Evolutionary conservation across 2,797 vertebrate species (phyloP).

Genomic region (Periophthalmus magnuspinnatus): DNA sequence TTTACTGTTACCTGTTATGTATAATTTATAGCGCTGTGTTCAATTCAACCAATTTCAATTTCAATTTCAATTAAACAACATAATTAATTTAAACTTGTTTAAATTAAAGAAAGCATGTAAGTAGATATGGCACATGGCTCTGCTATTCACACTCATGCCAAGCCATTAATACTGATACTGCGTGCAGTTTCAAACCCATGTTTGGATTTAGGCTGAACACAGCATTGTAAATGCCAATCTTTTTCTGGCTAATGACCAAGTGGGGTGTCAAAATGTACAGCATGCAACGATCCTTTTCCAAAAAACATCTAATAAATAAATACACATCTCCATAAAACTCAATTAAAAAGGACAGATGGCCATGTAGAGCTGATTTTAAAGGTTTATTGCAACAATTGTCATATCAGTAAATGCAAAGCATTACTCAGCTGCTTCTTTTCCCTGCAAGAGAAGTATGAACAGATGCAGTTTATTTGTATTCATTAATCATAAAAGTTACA

Average conservation of each 20-base stretch:
- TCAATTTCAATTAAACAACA: neutral
- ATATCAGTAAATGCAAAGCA: neutral
- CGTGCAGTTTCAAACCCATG: constrained; percentile 35
- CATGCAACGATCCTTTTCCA: constrained; percentile 2
- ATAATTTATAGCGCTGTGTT: neutral
- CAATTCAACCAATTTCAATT: neutral
- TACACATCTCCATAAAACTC: neutral
- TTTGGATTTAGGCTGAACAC: constrained; percentile 30
- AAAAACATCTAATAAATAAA: constrained; percentile 10
- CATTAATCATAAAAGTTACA: neutral
- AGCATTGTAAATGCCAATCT: constrained; percentile 31
- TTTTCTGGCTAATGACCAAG: constrained; percentile 23
- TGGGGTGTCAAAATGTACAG: constrained; percentile 14
- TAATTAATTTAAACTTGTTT: neutral
- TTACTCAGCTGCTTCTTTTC: constrained; percentile 49
- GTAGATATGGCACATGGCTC: constrained; percentile 31
- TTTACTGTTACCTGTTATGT: neutral
- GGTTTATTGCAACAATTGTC: constrained; percentile 41
- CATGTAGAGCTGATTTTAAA: neutral
- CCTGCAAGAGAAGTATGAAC: constrained; percentile 32
- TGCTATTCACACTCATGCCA: constrained; percentile 49
- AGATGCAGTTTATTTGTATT: neutral
- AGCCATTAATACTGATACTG: constrained; percentile 47
- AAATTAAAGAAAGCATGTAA: constrained; percentile 10
- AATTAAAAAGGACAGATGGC: constrained; percentile 17